A percentile compares a stretch with the other conserved stretches of the same genome.
Conservation (phyloP, 1,140 invertebrate species). For the Lucilia cuprina region DNA sequence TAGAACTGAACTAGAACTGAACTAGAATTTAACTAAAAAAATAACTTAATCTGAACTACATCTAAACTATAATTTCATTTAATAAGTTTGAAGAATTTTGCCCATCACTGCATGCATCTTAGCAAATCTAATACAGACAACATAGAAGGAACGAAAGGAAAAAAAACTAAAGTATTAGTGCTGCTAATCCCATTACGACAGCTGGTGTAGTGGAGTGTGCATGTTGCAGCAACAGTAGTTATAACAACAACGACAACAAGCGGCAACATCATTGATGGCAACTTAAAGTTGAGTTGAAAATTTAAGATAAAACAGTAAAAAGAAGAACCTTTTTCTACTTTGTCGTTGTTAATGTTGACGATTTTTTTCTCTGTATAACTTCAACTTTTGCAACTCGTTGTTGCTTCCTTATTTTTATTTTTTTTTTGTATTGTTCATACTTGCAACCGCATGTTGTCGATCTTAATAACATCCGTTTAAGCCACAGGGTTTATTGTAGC, state of each 20-base stretch:
- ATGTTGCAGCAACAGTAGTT: neutral
- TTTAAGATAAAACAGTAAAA: neutral
- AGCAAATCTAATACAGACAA: neutral
- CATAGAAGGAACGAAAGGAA: neutral
- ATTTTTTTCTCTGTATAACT: neutral
- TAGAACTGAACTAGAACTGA: too few species aligned
- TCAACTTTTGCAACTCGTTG: neutral
- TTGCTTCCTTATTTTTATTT: too few species aligned
- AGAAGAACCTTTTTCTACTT: neutral
- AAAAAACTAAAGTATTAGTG: neutral
- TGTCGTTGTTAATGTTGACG: neutral
- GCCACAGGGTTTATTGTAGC: slow-evolving; percentile 12
- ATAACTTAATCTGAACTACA: too few species aligned
- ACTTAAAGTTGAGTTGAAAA: slow-evolving; percentile 10
- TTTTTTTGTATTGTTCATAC: neutral
- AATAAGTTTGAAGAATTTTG: neutral
- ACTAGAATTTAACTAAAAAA: too few species aligned
- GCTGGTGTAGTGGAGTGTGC: neutral
- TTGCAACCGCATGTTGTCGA: slow-evolving; percentile 25
- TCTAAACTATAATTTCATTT: too few species aligned
- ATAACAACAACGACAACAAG: neutral
- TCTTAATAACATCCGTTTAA: slow-evolving; percentile 33
- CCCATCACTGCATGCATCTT: neutral
- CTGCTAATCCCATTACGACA: slow-evolving; percentile 23
- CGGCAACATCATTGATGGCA: slow-evolving; percentile 4